Conservation (phyloP, 92 coral and sea anemone genomes). For the Umimayanthus kanabou region DNA sequence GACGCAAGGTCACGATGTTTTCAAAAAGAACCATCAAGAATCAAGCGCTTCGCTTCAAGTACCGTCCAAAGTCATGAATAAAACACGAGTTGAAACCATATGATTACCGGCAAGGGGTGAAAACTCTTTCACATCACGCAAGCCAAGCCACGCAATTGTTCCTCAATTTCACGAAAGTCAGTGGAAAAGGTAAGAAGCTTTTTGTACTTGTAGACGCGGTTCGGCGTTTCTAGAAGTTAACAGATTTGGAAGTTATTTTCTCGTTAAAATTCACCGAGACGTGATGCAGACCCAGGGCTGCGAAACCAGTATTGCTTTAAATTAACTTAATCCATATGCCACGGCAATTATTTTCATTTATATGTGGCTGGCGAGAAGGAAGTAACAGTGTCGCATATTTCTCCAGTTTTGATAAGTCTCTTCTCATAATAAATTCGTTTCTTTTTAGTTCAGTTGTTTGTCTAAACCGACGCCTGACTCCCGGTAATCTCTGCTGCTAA, state of each 20-base stretch:
- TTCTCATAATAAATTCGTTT: no score
- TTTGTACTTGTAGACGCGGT: background rate
- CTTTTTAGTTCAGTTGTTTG: no score
- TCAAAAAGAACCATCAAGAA: constrained; percentile 28
- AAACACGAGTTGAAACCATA: constrained; percentile 9
- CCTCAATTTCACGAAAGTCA: background rate
- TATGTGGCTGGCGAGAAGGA: constrained; percentile 4
- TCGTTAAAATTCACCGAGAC: no score
- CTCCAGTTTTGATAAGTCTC: no score
- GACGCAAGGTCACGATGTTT: constrained; percentile 29
- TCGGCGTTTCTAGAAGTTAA: background rate
- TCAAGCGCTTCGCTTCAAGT: constrained; percentile 34
- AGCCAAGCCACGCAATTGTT: constrained; percentile 28
- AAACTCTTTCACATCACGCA: constrained; percentile 31
- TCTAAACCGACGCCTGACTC: no score
- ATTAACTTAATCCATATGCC: background rate
- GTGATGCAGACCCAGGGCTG: background rate
- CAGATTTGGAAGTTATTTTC: background rate
- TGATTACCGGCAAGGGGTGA: constrained; percentile 25
- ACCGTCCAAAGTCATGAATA: constrained; percentile 28
- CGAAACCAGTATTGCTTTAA: background rate
- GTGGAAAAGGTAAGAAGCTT: background rate
- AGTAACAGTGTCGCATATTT: background rate
- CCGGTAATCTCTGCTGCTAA: no score
- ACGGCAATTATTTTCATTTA: background rate